Percentiles rank a stretch among this genome's conserved stretches.
phyloP scores from a whole-genome alignment of 2,113 vertebrate genomes.

The Rhegmatorhina hoffmannsi region DNA sequence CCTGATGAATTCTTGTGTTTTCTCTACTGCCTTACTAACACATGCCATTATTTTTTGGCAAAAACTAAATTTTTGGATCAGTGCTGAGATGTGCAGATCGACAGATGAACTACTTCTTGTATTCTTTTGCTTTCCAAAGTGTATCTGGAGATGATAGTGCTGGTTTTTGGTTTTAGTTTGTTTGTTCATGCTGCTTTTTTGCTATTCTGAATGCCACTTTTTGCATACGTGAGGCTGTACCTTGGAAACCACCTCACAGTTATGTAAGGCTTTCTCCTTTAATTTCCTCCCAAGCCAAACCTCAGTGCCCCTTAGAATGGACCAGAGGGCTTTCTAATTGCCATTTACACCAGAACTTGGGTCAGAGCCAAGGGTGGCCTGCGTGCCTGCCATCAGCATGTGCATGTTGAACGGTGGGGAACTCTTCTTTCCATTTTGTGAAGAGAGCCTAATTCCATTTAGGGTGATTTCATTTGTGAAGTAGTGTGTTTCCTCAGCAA shows the following conservation, averaged over 20 bases:
- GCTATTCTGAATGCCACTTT: background rate
- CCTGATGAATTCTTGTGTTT: background rate
- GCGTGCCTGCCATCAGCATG: background rate
- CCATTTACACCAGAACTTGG: background rate
- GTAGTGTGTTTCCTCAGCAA: background rate
- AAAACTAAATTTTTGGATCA: background rate
- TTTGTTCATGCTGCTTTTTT: background rate
- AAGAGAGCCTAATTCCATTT: background rate
- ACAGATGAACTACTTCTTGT: background rate
- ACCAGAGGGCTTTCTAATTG: background rate
- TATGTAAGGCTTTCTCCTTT: background rate
- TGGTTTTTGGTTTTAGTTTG: background rate
- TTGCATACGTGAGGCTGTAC: background rate
- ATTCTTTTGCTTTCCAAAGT: background rate
- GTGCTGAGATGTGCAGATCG: background rate
- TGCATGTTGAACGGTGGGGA: background rate
- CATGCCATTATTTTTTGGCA: background rate
- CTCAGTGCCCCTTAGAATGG: background rate
- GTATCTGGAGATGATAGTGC: background rate
- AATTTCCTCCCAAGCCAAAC: background rate
- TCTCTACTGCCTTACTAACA: background rate
- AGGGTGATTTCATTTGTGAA: background rate
- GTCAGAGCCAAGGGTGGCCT: background rate
- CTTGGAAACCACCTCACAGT: background rate
- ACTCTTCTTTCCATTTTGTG: background rate